Evolutionary conservation across 2,888 invertebrate genomes (phyloP).

Genomic region (Agapostemon virescens): DNA sequence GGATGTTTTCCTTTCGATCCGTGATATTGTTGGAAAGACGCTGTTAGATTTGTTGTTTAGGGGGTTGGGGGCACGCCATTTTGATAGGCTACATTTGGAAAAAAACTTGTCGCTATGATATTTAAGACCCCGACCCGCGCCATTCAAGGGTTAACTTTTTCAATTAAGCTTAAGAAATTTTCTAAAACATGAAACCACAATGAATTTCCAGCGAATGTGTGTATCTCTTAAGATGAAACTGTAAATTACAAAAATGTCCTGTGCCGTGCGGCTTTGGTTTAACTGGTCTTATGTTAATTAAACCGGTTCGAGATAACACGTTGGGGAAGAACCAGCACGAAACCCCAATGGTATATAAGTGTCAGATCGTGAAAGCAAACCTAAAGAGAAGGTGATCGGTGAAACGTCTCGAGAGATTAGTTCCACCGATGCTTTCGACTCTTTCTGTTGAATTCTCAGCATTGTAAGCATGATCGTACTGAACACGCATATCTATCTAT

Average conservation of each 20-base stretch:
- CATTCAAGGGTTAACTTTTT: neutral
- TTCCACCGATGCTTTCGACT: conserved; percentile 5
- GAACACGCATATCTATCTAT: neutral
- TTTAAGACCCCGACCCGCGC: neutral
- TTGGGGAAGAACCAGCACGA: conserved; percentile 1
- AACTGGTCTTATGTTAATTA: neutral
- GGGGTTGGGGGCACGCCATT: neutral
- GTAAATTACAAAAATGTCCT: conserved; percentile 10
- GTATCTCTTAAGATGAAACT: conserved; percentile 1
- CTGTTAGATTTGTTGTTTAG: neutral
- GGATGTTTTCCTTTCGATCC: neutral
- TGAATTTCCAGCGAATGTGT: neutral
- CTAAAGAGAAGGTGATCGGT: neutral
- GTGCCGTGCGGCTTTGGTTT: neutral
- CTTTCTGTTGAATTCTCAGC: conserved; percentile 1
- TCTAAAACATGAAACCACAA: neutral
- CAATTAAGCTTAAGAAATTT: neutral
- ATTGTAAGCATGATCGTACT: neutral
- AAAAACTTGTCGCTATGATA: neutral
- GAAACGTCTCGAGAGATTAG: neutral
- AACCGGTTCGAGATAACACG: conserved; percentile 5
- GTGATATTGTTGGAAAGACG: neutral
- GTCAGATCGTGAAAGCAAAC: neutral
- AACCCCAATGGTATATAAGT: neutral
- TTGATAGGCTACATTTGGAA: neutral